Evolutionary conservation across 2,797 vertebrate species (phyloP).

Genomic region (Darevskia nairensis): DNA sequence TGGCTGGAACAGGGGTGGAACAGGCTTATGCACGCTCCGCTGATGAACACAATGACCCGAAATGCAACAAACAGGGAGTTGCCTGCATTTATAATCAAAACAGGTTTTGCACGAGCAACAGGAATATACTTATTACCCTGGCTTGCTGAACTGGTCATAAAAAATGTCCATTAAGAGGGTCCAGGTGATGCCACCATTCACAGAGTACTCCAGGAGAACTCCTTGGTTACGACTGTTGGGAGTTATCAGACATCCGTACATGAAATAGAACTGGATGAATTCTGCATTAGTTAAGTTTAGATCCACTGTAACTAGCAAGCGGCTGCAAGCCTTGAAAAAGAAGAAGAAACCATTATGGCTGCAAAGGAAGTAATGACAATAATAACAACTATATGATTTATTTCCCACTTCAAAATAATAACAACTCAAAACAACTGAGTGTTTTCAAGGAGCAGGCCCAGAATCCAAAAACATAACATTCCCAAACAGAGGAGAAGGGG

Average conservation of each 20-base stretch:
- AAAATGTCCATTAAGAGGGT: conserved; percentile 95
- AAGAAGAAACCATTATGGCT: conserved; percentile 13
- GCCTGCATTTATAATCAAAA: not conserved
- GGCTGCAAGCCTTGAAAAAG: conserved; percentile 89
- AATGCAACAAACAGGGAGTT: not conserved
- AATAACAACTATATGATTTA: not conserved
- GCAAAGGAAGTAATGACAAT: not conserved
- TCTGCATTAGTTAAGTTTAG: conserved; percentile 95
- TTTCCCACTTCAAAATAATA: conserved; percentile 9
- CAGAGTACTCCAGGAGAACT: conserved; percentile 95
- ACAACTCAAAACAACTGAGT: not conserved
- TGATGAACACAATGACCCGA: no score
- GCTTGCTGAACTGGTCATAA: conserved; percentile 97
- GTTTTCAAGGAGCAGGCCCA: conserved; percentile 13
- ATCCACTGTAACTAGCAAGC: conserved; percentile 94
- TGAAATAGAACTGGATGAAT: conserved; percentile 99
- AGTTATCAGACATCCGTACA: conserved; percentile 96
- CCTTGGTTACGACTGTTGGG: conserved; percentile 96
- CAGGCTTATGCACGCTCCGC: no score
- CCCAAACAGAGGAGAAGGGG: not conserved
- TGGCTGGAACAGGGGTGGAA: no score
- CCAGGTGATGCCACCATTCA: conserved; percentile 97
- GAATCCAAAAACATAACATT: not conserved
- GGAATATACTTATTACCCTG: conserved; percentile 81
- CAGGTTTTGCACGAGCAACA: conserved; percentile 4